A percentile compares a stretch with the other conserved stretches of the same genome.
These are phyloP conservation scores for Odobenus rosmarus DNA, from an alignment of 2,113 vertebrate genomes.

Conservation along the genomic window DNA sequence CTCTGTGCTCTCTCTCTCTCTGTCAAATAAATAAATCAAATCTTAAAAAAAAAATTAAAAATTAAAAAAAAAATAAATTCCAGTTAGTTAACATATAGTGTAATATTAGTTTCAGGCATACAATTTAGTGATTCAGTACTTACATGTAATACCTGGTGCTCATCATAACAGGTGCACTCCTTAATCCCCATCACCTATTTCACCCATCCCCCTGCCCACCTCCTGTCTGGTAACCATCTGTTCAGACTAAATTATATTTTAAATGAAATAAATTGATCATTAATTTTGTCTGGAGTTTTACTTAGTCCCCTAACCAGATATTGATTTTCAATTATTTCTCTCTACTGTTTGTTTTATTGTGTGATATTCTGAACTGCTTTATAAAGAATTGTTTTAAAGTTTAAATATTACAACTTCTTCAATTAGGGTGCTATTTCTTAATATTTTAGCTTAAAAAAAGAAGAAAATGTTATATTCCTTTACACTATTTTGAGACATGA, in stretches of 20 bases:
- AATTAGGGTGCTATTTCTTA: not conserved
- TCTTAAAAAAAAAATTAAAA: not conserved
- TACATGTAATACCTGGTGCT: not conserved
- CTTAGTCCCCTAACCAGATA: not conserved
- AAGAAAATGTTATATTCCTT: not conserved
- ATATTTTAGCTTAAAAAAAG: not conserved
- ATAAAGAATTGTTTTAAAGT: constrained; percentile 22
- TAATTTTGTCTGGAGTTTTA: constrained; percentile 2
- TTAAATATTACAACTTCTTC: not conserved
- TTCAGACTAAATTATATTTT: not conserved
- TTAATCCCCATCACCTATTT: not conserved
- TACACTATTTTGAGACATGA: not conserved
- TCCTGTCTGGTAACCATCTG: not conserved
- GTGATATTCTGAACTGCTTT: not conserved
- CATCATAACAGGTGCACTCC: not conserved
- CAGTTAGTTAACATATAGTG: not conserved
- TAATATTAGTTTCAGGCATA: not conserved
- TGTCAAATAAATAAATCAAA: not conserved
- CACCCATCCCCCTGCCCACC: not conserved
- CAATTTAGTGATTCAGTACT: not conserved
- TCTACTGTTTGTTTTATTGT: not conserved
- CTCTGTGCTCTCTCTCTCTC: no score
- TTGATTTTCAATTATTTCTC: not conserved
- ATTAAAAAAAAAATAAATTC: not conserved
- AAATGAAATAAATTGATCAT: not conserved